Evolutionary conservation across 1,140 invertebrate species (phyloP).

Genomic region (Pissodes strobi): DNA sequence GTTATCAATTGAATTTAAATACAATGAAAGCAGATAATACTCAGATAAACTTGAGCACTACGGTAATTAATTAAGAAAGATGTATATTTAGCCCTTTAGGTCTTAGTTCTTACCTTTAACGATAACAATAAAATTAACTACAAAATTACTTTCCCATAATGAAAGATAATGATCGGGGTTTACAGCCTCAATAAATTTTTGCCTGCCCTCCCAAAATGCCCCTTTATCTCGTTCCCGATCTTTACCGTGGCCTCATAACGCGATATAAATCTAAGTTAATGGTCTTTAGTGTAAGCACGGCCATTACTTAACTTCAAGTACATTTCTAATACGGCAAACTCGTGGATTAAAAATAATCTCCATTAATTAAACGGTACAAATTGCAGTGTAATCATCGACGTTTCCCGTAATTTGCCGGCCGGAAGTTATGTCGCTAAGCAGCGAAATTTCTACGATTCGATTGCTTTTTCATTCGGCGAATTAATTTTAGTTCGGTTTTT

Average conservation of each 20-base stretch:
- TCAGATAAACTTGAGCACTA: no score
- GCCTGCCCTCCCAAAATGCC: constrained; percentile 21
- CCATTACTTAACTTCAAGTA: constrained; percentile 12
- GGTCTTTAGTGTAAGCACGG: constrained; percentile 31
- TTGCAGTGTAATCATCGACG: constrained; percentile 13
- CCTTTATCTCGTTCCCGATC: constrained; percentile 28
- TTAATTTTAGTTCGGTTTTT: no score
- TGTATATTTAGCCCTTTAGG: no score
- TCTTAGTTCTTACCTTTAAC: not conserved
- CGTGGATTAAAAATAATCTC: constrained; percentile 24
- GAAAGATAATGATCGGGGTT: constrained; percentile 29
- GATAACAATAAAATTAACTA: constrained; percentile 15
- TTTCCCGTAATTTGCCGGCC: not conserved
- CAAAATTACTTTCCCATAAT: constrained; percentile 25
- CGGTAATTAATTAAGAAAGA: no score
- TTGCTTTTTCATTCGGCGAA: no score
- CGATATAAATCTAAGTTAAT: constrained; percentile 35
- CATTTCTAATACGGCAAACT: constrained; percentile 9
- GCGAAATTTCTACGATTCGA: no score
- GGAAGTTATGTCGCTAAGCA: no score
- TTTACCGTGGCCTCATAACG: constrained; percentile 32
- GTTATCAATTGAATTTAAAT: no score
- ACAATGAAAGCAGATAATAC: no score
- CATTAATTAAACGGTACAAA: constrained; percentile 23
- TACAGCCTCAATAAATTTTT: constrained; percentile 33